Evolutionary conservation across 2,113 vertebrate genomes (phyloP), one percentile per base, ranked within the genome.

Genomic region (Apteryx owenii): DNA sequence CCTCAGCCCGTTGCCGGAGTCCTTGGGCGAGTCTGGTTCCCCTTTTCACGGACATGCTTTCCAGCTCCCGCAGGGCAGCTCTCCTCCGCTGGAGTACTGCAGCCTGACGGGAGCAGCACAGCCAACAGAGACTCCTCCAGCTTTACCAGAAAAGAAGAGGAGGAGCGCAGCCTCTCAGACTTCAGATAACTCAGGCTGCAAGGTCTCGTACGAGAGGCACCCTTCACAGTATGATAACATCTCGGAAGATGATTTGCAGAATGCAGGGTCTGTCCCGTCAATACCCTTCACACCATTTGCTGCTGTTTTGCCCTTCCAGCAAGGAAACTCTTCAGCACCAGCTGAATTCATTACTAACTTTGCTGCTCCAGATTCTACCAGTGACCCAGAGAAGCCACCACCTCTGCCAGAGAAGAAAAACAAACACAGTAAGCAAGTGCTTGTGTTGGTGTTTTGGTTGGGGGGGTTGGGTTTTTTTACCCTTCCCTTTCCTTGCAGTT

Each of bases 361-460:
- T 89, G 93, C 98, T 28, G 97, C 96, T 80, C 96, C 98, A 5
- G 99, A 99, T 61, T 96, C 96, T 4, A 91, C 93, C 3, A 98
- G 98, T 28, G 98, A 99, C 89, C 97, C 99, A 3, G 98, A 98
- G 92, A 99, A 99, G 89, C 99, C 99, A 1, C 99, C 99, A 0
- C 99, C 99, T 14, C 98, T 99, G 16, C 99, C 99, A 3, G 99
- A 99, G 96, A 99, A 99, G 98, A 99, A 99, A 96, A 99, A 98
- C 98, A 99, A 98, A 96, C 98, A 99, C 98, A 99, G 99, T 99
- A 98, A 99, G 99, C 98, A 20, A 68, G 42, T 79, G 70, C 40
- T 51, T 28, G 6, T 54, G 40, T 46, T 83, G 53, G 56, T 7
- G 25, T 78, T 93, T 84, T 44, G 1, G 19, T 82, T 58, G 29